Evolutionary conservation across 2,113 vertebrate species (phyloP).

Genomic region (Gnathonemus longibarbis): DNA sequence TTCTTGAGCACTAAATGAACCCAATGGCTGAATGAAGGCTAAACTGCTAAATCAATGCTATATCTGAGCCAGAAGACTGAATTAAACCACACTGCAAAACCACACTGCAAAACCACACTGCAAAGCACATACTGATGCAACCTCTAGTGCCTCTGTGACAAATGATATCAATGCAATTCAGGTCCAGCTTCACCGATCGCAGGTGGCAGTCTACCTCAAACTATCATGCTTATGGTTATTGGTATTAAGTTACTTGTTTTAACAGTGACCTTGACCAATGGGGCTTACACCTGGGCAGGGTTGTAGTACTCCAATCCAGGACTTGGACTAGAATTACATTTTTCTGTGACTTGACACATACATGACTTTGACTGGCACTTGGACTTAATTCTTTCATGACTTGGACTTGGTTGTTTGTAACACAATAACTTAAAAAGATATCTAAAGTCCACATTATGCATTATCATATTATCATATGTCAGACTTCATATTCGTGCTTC

Average conservation of each 20-base stretch:
- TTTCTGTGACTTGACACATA: not conserved
- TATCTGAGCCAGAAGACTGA: not conserved
- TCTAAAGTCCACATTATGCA: not conserved
- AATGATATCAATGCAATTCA: not conserved
- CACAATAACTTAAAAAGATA: not conserved
- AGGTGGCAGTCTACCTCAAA: not conserved
- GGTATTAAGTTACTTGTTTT: not conserved
- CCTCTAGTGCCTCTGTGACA: not conserved
- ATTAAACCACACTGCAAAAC: not conserved
- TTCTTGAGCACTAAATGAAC: not conserved
- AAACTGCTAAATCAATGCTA: not conserved
- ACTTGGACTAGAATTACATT: not conserved
- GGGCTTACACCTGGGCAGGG: not conserved
- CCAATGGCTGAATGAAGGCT: not conserved
- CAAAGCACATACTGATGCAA: not conserved
- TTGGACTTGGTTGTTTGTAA: not conserved
- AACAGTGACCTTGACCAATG: not conserved
- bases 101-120: not conserved
- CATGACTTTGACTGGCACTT: not conserved
- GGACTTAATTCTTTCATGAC: not conserved
- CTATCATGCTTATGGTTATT: not conserved
- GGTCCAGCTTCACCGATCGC: not conserved
- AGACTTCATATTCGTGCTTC: not conserved
- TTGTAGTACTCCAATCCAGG: not conserved
- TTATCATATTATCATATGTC: not conserved